phyloP scores from a whole-genome alignment of 2,113 vertebrate species.

The Sterna hirundo region DNA sequence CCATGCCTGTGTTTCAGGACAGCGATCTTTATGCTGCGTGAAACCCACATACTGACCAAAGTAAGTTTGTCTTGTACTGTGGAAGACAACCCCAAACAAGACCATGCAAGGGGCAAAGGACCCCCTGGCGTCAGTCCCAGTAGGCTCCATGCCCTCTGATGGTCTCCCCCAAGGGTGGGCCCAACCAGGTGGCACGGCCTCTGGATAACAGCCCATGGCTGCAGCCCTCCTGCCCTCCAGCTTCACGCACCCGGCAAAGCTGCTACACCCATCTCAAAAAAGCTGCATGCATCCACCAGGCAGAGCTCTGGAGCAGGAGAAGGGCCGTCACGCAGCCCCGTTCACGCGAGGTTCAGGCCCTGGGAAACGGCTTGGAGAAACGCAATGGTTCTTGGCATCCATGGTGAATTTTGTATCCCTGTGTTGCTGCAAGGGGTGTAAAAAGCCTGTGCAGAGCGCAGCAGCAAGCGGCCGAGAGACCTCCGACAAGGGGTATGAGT shows the following conservation, averaged over 20 bases:
- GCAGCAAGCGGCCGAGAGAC: background rate
- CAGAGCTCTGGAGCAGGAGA: background rate
- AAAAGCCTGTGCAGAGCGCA: rapidly evolving
- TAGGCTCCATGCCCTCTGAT: rapidly evolving
- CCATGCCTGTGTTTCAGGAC: background rate
- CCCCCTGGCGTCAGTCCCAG: background rate
- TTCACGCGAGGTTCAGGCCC: rapidly evolving
- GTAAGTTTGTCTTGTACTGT: background rate
- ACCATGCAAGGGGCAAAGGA: background rate
- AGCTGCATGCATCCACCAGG: rapidly evolving
- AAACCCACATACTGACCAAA: background rate
- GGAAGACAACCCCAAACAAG: background rate
- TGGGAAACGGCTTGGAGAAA: background rate
- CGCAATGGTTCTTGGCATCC: background rate
- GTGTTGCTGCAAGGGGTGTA: background rate
- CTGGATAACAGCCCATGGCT: background rate
- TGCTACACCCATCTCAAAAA: background rate
- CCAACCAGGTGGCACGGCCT: background rate
- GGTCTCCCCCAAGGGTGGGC: background rate
- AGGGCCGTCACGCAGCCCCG: background rate
- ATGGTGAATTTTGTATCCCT: background rate
- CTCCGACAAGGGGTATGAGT: background rate
- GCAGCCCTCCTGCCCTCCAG: background rate
- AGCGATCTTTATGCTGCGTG: background rate
- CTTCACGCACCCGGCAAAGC: rapidly evolving